These are phyloP conservation scores for Neosilurus hyrtlii DNA, from an alignment of 2,797 vertebrate species.

Conservation along the genomic window DNA sequence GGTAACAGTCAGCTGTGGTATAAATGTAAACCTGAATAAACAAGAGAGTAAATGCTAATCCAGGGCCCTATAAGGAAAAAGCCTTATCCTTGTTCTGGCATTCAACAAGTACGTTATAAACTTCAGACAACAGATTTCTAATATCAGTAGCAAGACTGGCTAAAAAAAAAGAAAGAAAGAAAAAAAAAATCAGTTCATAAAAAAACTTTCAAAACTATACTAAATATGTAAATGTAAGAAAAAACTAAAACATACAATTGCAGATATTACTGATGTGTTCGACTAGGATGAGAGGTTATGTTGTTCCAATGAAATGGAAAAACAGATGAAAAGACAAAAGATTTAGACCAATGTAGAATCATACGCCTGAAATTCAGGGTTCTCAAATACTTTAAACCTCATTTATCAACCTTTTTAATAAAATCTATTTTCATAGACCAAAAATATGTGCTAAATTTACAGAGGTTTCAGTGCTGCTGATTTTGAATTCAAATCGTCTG, in stretches of 20 bases:
- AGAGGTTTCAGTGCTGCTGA: background rate
- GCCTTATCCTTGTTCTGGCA: background rate
- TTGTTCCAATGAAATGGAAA: slow-evolving; percentile 15
- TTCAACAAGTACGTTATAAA: slow-evolving; percentile 1
- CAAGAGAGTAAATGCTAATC: background rate
- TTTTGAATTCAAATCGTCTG: background rate
- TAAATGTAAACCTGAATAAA: background rate
- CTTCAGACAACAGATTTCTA: background rate
- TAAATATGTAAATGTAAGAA: background rate
- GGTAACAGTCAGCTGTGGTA: background rate
- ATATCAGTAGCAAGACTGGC: background rate
- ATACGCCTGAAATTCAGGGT: background rate
- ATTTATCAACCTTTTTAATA: background rate
- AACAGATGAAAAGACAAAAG: background rate
- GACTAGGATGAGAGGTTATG: slow-evolving; percentile 10
- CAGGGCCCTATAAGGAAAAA: background rate
- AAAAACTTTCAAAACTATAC: background rate
- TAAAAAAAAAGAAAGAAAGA: background rate
- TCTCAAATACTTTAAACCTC: background rate
- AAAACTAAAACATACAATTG: background rate
- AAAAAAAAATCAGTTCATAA: too few species aligned
- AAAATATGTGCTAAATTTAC: background rate
- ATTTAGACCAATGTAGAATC: slow-evolving; percentile 3
- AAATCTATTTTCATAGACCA: background rate
- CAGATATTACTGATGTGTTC: background rate